Evolutionary conservation across 1,140 invertebrate genomes (phyloP), one percentile per base, ranked within the genome.

Genomic region (Steinernema feltiae): DNA sequence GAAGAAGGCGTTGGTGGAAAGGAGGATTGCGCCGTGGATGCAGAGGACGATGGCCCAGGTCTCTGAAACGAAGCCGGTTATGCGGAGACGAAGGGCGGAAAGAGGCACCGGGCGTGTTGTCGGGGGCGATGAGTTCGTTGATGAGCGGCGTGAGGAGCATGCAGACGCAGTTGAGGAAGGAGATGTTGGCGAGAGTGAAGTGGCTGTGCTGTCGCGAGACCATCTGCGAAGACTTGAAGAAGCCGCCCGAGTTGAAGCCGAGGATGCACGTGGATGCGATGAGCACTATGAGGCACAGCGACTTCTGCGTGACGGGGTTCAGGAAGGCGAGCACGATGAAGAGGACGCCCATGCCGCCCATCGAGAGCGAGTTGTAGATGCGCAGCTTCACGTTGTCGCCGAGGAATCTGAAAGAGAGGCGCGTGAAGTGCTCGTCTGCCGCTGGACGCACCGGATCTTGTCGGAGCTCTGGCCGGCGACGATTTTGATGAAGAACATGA

Each of bases 121-220:
- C 80, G 21, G 81, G 77, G n/a, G 80, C 80, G 70, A 85, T 78
- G n/a, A 84, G 18, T 32, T 84, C 83, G 72, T 84, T 85, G 24
- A 85, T 27, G n/a, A 81, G 35, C 7, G 80, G 80, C 21, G 74
- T 80, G 29, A 85, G 30, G 18, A 85, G 77, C 84, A 85, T 85
- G 48, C 85, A 85, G 31, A 85, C 80, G 48, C 84, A 85, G 31
- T 85, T 79, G 15, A 85, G 48, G 70, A 85, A 81, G 35, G 84
- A 81, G 27, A 86, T 84, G 69, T 82, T 85, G 41, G 84, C 84
- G 73, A 85, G 70, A 1, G 84, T 86, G 41, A 85, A 85, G 71
- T 85, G 84, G 27, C 48, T 76, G 71, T 86, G 82, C 48, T 85
- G 84, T n/a, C 85, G 79, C 21, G 85, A 85, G 32, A 85, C 81